Conservation (phyloP, 2,888 invertebrate genomes). For the Limnephilus auricula region DNA sequence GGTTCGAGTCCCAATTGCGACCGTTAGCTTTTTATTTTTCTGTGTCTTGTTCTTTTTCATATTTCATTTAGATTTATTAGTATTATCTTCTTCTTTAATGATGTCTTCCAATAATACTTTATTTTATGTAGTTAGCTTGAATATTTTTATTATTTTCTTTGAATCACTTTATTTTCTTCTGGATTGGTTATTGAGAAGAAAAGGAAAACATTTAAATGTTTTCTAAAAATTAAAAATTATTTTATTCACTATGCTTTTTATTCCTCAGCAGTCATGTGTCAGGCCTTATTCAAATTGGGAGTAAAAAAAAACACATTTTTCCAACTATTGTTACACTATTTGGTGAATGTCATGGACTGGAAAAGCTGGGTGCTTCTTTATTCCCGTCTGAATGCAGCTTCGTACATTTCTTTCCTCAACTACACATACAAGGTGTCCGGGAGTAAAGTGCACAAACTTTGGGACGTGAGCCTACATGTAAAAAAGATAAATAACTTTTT, state of each 20-base stretch:
- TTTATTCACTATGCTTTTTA: not conserved
- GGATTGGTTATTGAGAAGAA: not conserved
- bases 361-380: not conserved
- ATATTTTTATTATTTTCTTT: not conserved
- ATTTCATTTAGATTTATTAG: no score
- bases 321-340: not conserved
- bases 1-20: no score
- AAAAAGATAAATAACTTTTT: no score
- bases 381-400: not conserved
- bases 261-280: not conserved
- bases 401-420: not conserved
- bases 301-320: not conserved
- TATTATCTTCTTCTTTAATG: no score
- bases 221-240: not conserved
- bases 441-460: no score
- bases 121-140: not conserved
- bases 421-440: no score
- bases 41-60: no score
- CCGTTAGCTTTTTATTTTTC: no score
- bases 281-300: not conserved
- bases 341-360: not conserved
- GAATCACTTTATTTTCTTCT: not conserved
- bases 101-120: not conserved
- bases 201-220: no score
- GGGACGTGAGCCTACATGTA: no score